A percentile compares a stretch with the other conserved stretches of the same genome.
Conservation (phyloP, 2,888 invertebrate genomes). For the Uloborus plumipes region DNA sequence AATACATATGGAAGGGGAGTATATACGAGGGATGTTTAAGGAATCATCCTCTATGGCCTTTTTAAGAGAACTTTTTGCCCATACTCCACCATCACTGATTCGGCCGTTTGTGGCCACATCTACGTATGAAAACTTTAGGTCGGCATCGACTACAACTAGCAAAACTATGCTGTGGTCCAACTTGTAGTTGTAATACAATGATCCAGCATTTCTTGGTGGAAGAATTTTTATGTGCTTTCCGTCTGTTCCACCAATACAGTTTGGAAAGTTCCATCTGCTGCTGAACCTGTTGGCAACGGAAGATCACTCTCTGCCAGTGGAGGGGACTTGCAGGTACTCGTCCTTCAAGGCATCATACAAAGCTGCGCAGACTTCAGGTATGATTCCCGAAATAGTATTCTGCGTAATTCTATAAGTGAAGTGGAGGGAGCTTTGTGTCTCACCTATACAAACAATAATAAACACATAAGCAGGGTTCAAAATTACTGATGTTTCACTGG, state of each 20-base stretch:
- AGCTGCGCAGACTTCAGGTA: slow-evolving; percentile 4
- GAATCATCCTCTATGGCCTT: neutral
- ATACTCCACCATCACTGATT: slow-evolving; percentile 12
- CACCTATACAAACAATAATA: slow-evolving; percentile 1
- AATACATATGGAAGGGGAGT: slow-evolving; percentile 20
- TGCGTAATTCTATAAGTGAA: slow-evolving; percentile 15
- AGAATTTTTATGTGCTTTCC: slow-evolving; percentile 10
- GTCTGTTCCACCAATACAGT: slow-evolving; percentile 5
- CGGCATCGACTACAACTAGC: slow-evolving; percentile 13
- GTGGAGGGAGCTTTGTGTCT: slow-evolving; percentile 12
- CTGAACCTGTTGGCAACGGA: neutral
- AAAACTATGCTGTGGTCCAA: slow-evolving; percentile 6
- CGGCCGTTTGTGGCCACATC: slow-evolving; percentile 21
- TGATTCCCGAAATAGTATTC: slow-evolving; percentile 15
- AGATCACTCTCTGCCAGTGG: neutral
- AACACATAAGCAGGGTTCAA: too few species aligned
- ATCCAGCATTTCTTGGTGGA: slow-evolving; percentile 7
- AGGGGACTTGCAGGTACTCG: slow-evolving; percentile 7
- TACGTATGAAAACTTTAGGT: slow-evolving; percentile 11
- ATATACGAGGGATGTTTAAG: slow-evolving; percentile 3
- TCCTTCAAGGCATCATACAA: neutral
- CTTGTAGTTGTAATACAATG: slow-evolving; percentile 15
- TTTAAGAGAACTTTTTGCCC: neutral
- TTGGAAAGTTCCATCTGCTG: slow-evolving; percentile 3
- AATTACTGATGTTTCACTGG: too few species aligned